Evolutionary conservation across 1,140 invertebrate genomes (phyloP).

Genomic region (Apocrypta bakeri): DNA sequence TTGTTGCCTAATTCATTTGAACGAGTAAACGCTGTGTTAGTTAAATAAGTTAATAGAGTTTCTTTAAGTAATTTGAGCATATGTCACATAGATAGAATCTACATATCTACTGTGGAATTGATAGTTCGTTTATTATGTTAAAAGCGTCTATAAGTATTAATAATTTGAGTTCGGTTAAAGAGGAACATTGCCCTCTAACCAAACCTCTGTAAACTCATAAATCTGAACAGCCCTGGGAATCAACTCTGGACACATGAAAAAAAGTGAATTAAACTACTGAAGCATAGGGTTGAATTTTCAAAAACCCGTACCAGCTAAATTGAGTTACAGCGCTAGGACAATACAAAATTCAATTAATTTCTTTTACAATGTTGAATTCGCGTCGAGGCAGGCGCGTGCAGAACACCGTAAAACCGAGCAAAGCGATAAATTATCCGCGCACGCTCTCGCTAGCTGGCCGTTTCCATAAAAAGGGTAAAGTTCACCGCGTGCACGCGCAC

Average conservation of each 20-base stretch:
- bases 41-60: too few species aligned
- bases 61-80: too few species aligned
- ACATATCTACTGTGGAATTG: too few species aligned
- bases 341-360: slow-evolving; percentile 48
- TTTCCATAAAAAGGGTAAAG: slow-evolving; percentile 47
- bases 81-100: too few species aligned
- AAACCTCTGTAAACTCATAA: neutral
- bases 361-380: slow-evolving; percentile 45
- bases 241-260: neutral
- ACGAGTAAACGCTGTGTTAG: too few species aligned
- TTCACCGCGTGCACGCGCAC: slow-evolving; percentile 18
- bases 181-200: too few species aligned
- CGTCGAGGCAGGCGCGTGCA: neutral
- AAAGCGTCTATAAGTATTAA: too few species aligned
- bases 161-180: too few species aligned
- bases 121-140: too few species aligned
- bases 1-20: too few species aligned
- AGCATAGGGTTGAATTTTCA: slow-evolving; percentile 17
- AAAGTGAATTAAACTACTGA: neutral
- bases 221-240: neutral
- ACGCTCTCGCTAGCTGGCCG: neutral
- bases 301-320: slow-evolving; percentile 25
- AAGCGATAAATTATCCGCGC: slow-evolving; percentile 37
- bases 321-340: slow-evolving; percentile 28
- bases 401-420: slow-evolving; percentile 30